A percentile compares a stretch with the other conserved stretches of the same genome.
phyloP scores from a whole-genome alignment of 2,888 invertebrate species.

The Bombylius discolor region DNA sequence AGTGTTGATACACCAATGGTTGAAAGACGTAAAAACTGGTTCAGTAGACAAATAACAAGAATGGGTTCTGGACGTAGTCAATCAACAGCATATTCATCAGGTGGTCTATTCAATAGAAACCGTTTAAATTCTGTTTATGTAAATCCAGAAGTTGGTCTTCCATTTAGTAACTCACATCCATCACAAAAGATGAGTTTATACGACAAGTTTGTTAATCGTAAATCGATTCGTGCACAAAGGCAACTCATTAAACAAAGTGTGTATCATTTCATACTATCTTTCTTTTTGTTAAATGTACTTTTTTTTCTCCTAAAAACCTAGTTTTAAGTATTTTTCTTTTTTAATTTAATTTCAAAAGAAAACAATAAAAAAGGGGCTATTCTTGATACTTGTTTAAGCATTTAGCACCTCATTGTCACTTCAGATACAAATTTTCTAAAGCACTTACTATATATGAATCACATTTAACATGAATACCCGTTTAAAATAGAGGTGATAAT shows the following conservation, averaged over 20 bases:
- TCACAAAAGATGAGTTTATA: constrained; percentile 68
- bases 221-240: constrained; percentile 42
- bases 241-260: constrained; percentile 54
- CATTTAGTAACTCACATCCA: constrained; percentile 19
- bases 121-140: constrained; percentile 64
- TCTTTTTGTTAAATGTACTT: no score
- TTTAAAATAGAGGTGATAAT: no score
- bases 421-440: no score
- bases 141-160: constrained; percentile 47
- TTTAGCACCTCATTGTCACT: no score
- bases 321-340: no score
- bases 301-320: not conserved
- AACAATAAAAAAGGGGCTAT: no score
- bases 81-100: constrained; percentile 73
- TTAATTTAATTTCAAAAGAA: no score
- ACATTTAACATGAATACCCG: no score
- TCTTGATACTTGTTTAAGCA: no score
- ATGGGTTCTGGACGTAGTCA: constrained; percentile 78
- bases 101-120: constrained; percentile 58
- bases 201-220: constrained; percentile 68
- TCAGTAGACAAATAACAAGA: constrained; percentile 70
- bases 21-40: constrained; percentile 76
- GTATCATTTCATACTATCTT: constrained; percentile 10
- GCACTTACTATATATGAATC: no score
- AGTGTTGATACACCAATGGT: constrained; percentile 82